A percentile compares a stretch with the other conserved stretches of the same genome.
Conservation (phyloP, 2,888 invertebrate genomes). For the Gastrophysa polygoni region DNA sequence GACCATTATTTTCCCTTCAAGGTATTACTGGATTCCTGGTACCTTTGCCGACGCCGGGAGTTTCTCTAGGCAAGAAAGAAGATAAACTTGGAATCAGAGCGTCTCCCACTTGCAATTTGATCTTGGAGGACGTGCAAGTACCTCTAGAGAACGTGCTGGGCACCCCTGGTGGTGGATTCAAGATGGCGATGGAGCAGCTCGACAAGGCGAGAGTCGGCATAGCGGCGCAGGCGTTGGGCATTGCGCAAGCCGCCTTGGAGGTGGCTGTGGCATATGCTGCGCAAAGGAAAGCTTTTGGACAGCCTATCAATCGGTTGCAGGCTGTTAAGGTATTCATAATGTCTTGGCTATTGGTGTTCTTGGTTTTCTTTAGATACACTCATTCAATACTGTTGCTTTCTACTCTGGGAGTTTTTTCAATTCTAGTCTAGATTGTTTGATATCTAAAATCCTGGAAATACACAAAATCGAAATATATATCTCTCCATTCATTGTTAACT, state of each 20-base stretch:
- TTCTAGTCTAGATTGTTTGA: too few species aligned
- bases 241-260: conserved; percentile 77
- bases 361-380: too few species aligned
- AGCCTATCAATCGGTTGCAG: conserved; percentile 68
- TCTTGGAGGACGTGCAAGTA: conserved; percentile 70
- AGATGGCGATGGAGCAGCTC: conserved; percentile 73
- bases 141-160: conserved; percentile 62
- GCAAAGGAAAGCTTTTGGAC: conserved; percentile 70
- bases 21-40: conserved; percentile 70
- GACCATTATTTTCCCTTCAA: too few species aligned
- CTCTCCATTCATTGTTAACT: too few species aligned
- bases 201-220: conserved; percentile 78
- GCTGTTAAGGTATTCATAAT: conserved; percentile 75
- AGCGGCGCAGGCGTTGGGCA: conserved; percentile 76
- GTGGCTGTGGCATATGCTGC: conserved; percentile 72
- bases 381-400: too few species aligned
- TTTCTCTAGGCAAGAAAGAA: conserved; percentile 71
- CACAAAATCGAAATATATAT: too few species aligned
- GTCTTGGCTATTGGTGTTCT: too few species aligned
- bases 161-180: conserved; percentile 69
- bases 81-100: conserved; percentile 76
- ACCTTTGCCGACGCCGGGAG: conserved; percentile 66
- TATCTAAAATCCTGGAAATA: too few species aligned
- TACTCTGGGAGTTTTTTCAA: too few species aligned
- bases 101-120: conserved; percentile 72